Conservation (phyloP, 2,797 vertebrate genomes). For the Neosilurus hyrtlii region DNA sequence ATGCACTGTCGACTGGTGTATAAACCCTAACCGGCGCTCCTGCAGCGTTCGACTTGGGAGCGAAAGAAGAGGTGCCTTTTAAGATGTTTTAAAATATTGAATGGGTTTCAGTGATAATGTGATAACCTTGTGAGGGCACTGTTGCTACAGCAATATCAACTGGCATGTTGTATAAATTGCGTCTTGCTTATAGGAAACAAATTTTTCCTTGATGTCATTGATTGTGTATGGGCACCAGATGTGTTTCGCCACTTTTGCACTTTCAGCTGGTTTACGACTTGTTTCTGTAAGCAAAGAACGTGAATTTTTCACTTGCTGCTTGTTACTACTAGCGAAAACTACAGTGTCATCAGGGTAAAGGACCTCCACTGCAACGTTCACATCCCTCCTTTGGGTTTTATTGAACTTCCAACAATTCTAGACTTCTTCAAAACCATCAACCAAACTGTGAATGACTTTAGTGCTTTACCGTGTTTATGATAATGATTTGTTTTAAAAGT, state of each 20-base stretch:
- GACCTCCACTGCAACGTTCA: constrained; percentile 4
- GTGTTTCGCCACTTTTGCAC: constrained; percentile 5
- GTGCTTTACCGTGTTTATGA: constrained; percentile 31
- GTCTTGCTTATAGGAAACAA: neutral
- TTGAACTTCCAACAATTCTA: neutral
- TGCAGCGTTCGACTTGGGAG: neutral
- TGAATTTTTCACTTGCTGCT: constrained; percentile 3
- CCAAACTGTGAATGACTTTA: constrained; percentile 20
- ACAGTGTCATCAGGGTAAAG: constrained; percentile 6
- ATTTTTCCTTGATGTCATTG: too few relatives aligned
- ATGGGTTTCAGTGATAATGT: constrained; percentile 9
- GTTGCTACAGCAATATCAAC: neutral
- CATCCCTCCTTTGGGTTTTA: constrained; percentile 14
- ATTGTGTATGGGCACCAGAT: neutral
- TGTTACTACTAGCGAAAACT: neutral
- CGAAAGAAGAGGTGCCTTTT: constrained; percentile 2
- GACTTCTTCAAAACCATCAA: neutral
- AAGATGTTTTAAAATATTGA: constrained; percentile 2
- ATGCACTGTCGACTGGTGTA: constrained; percentile 76
- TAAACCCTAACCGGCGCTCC: constrained; percentile 37
- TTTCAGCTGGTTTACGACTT: neutral
- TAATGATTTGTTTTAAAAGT: constrained; percentile 24
- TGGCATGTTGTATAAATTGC: constrained; percentile 1
- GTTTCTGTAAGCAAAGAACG: neutral
- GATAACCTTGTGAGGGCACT: neutral